Base-by-base conservation (phyloP, 2,113 vertebrate species). In the Nerophis lumbriciformis region DNA sequence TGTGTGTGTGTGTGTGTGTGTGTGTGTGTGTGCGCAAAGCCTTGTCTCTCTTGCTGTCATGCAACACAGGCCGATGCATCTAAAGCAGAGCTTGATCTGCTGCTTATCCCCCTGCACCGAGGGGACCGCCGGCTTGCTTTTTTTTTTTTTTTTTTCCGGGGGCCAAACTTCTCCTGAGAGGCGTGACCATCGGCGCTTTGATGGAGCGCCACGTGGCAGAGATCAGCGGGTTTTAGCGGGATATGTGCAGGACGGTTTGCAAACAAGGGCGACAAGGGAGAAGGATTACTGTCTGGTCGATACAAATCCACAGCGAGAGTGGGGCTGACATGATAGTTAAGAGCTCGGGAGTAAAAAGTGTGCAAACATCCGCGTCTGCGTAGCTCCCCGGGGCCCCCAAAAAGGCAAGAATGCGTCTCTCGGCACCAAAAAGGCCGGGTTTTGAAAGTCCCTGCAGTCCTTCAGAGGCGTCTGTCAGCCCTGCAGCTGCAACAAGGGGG, bases 141-240 rank as follows among this genome's bases (percentile, higher is more conserved):
- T 54, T 73, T 28, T 28, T 28, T 37, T 54, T 73, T 74, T 75
- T 80, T 84, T 78, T 10, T 45, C 28, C 28, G 28, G 28, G 28
- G 83, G 73, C 70, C 74, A 85, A 88, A 83, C 75, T 78, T 79
- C 69, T 72, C 73, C 65, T 81, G 76, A 82, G 76, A 86, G 77
- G 79, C 87, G 78, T 72, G 79, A 83, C 77, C 82, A 72, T 80
- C 78, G 19, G 65, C 48, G 68, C 88, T 91, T 91, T 89, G 88
- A 90, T 86, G 83, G 87, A 81, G 78, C 68, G 85, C 87, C 89
- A 90, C 86, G 88, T 87, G 87, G 85, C 84, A 84, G 84, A 87
- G 87, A 90, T 88, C 84, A 88, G 77, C 38, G 80, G 87, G 85
- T 88, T 77, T 90, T 87, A 87, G 87, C 78, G 72, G 86, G 79